These are phyloP conservation scores for Sebastes fasciatus DNA, from an alignment of 2,113 vertebrate genomes.

Conservation along the genomic window DNA sequence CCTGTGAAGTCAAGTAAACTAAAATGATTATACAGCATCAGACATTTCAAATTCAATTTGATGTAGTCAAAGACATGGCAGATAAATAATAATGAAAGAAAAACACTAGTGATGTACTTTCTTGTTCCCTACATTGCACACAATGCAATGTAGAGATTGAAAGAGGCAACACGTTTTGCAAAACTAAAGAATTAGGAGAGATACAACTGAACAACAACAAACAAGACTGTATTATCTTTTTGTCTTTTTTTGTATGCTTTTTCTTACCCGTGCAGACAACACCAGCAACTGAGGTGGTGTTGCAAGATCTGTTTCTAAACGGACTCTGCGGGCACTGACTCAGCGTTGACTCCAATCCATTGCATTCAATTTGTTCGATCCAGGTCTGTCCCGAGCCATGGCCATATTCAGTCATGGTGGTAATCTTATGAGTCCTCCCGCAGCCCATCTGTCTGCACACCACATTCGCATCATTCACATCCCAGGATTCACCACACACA, in stretches of 20 bases:
- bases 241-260: neutral
- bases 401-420: conserved; percentile 21
- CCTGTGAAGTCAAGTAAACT: conserved; percentile 44
- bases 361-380: conserved; percentile 66
- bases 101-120: neutral
- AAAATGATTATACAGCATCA: neutral
- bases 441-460: conserved; percentile 69
- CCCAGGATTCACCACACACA: conserved; percentile 75
- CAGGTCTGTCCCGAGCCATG: conserved; percentile 19
- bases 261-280: conserved; percentile 69
- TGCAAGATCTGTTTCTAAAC: conserved; percentile 50
- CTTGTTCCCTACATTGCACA: neutral
- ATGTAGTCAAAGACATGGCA: neutral
- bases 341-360: conserved; percentile 53
- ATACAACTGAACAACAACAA: neutral
- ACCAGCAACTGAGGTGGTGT: conserved; percentile 61
- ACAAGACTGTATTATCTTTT: neutral
- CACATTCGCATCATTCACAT: conserved; percentile 61
- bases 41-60: neutral
- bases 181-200: neutral
- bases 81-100: neutral
- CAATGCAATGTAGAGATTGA: neutral
- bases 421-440: conserved; percentile 48
- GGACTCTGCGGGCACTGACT: conserved; percentile 55
- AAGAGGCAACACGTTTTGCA: neutral